Evolutionary conservation across 1,140 invertebrate species (phyloP).

Genomic region (Drosophila seguyi): DNA sequence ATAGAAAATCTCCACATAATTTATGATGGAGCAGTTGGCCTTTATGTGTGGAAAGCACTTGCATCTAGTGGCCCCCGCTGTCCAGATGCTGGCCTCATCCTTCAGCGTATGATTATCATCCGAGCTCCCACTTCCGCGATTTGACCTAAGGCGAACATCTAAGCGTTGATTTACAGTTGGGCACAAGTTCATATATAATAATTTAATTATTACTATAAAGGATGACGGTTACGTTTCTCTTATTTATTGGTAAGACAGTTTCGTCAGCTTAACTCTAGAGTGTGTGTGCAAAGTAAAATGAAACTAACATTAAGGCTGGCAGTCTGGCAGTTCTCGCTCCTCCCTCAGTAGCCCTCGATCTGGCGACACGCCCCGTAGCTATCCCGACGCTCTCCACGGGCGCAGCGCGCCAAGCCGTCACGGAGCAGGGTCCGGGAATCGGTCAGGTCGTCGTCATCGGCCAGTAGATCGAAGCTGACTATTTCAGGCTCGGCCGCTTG

Average conservation of each 20-base stretch:
- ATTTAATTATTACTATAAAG: neutral
- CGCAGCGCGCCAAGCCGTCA: conserved; percentile 88
- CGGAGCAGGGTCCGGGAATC: conserved; percentile 86
- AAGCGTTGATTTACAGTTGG: conserved; percentile 1
- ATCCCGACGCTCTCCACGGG: conserved; percentile 87
- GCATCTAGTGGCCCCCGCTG: conserved; percentile 48
- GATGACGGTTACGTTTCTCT: conserved; percentile 1
- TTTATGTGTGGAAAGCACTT: conserved; percentile 53
- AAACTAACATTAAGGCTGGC: conserved; percentile 61
- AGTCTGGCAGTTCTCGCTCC: conserved; percentile 63
- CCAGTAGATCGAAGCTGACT: conserved; percentile 67
- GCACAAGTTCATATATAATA: neutral
- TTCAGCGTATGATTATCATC: conserved; percentile 59
- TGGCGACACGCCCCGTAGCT: conserved; percentile 86
- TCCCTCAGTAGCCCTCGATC: conserved; percentile 74
- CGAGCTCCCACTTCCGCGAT: conserved; percentile 32
- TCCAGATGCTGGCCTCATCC: conserved; percentile 54
- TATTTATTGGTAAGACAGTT: conserved; percentile 34
- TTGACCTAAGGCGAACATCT: conserved; percentile 18
- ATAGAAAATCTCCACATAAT: conserved; percentile 42
- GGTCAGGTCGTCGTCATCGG: conserved; percentile 57
- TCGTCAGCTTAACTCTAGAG: conserved; percentile 36
- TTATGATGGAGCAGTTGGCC: conserved; percentile 47
- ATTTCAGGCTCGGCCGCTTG: conserved; percentile 56
- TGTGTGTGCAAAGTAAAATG: conserved; percentile 49